A percentile compares a stretch with the other conserved stretches of the same genome.
phyloP scores from a whole-genome alignment of 2,888 invertebrate species.

The Anthrax anthrax region DNA sequence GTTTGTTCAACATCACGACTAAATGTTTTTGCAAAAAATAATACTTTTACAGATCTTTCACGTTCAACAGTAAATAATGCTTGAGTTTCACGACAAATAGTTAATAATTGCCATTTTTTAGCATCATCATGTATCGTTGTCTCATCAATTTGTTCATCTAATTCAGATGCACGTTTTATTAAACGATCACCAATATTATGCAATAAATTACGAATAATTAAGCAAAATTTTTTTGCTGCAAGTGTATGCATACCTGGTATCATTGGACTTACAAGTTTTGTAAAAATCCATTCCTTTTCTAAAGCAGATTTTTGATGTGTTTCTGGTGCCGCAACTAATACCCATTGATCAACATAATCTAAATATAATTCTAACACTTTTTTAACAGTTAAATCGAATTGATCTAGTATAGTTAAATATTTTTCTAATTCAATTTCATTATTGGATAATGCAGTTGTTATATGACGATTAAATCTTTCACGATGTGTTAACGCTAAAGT shows the following conservation, averaged over 20 bases:
- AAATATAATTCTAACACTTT: conserved; percentile 70
- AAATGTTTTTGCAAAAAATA: conserved; percentile 68
- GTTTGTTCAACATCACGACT: conserved; percentile 47
- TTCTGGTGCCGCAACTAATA: conserved; percentile 38
- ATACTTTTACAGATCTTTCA: conserved; percentile 63
- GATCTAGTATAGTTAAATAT: conserved; percentile 46
- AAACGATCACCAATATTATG: conserved; percentile 36
- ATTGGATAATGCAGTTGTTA: conserved; percentile 42
- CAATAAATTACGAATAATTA: conserved; percentile 37
- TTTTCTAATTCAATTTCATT: conserved; percentile 35
- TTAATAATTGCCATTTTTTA: conserved; percentile 30
- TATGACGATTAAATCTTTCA: conserved; percentile 55
- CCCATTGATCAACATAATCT: conserved; percentile 73
- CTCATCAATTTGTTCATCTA: conserved; percentile 27
- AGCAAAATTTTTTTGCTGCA: conserved; percentile 59
- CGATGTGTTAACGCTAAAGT: conserved; percentile 71
- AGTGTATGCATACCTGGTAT: conserved; percentile 58
- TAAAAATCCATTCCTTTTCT: conserved; percentile 81
- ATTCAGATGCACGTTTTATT: conserved; percentile 33
- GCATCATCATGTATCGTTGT: conserved; percentile 22
- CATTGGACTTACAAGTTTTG: conserved; percentile 60
- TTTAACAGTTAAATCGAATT: conserved; percentile 64
- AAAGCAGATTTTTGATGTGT: conserved; percentile 53
- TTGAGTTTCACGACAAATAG: conserved; percentile 65
- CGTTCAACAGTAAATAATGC: conserved; percentile 61